Base-by-base conservation (phyloP, 2,797 vertebrate genomes). In the Borostomias antarcticus region DNA sequence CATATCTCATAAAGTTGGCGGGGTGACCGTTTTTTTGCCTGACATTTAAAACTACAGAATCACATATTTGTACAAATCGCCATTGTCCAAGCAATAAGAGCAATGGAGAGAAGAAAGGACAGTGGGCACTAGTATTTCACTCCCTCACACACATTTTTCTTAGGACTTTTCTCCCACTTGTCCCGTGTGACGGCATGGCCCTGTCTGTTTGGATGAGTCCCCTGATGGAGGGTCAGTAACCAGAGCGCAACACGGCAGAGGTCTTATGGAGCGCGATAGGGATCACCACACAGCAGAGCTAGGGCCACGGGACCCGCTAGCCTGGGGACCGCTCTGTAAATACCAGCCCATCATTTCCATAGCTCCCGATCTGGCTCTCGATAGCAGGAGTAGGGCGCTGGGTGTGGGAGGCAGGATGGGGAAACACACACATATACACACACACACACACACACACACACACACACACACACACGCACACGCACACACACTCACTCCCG, bases 321-420 rank as follows among this genome's bases (percentile, higher is more conserved):
- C 19, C 71, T 2, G 13, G 53, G 1, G 58, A 25, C 11, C 15
- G 33, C 43, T 71, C 73, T 62, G 74, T 68, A 66, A 76, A 78
- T 58, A 74, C 28, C 4, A 71, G 43, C 67, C 74, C 64, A 75
- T 82, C 43, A 86, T 90, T 90, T 90, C 72, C 86, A 86, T 86
- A 81, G 62, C 23, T 59, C 70, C 59, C 64, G 85, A 89, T 87
- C 69, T 68, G 79, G 70, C 70, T 57, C 3, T 21, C 52, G 85
- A 89, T 88, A 85, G 52, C 62, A 51, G 66, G 50, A 3, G 64
- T 58, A 37, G 70, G 62, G 66, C 69, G 32, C 54, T 17, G 3
- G 10, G 58, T 29, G 73, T 82, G 69, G 73, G 76, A 81, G 72
- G 76, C 58, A 59, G 1, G 60, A 33, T 30, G n/a, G 45, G 30